Percentiles rank a stretch among this genome's conserved stretches.
Evolutionary conservation across 64 coral and sea anemone species (phyloP).

Genomic region (Montipora cactus): DNA sequence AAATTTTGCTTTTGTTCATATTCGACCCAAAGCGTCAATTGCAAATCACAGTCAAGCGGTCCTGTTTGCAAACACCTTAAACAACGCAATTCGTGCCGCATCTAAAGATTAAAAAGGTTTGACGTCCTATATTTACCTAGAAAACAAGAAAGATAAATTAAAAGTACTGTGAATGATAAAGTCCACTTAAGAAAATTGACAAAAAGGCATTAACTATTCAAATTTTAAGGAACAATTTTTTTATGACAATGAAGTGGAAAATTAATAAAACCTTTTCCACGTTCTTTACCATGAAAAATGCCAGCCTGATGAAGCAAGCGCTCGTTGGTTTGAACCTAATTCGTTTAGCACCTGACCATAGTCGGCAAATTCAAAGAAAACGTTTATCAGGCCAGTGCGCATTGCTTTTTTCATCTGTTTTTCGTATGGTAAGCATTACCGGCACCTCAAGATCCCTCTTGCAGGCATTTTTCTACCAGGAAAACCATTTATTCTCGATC

Average conservation of each 20-base stretch:
- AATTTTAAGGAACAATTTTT: background rate
- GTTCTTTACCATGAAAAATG: background rate
- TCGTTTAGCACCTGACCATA: conserved; percentile 78
- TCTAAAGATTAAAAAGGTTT: conserved; percentile 23
- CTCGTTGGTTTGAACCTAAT: conserved; percentile 41
- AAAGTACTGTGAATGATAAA: background rate
- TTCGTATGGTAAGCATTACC: conserved; percentile 64
- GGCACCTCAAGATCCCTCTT: conserved; percentile 5
- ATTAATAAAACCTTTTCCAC: background rate
- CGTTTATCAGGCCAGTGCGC: conserved; percentile 53
- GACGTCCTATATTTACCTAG: background rate
- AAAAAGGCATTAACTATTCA: too few relatives aligned
- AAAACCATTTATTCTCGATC: background rate
- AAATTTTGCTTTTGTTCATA: background rate
- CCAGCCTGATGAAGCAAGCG: background rate
- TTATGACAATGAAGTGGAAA: conserved; percentile 12
- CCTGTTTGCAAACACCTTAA: background rate
- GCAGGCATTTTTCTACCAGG: background rate
- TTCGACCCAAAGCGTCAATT: too few relatives aligned
- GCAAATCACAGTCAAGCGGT: background rate
- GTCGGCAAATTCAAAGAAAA: conserved; percentile 73
- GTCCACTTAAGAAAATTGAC: background rate
- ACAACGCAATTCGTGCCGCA: background rate
- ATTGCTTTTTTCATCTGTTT: conserved; percentile 71
- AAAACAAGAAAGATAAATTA: conserved; percentile 13